phyloP scores from a whole-genome alignment of 2,888 invertebrate species.

The Nomada ruficornis region DNA sequence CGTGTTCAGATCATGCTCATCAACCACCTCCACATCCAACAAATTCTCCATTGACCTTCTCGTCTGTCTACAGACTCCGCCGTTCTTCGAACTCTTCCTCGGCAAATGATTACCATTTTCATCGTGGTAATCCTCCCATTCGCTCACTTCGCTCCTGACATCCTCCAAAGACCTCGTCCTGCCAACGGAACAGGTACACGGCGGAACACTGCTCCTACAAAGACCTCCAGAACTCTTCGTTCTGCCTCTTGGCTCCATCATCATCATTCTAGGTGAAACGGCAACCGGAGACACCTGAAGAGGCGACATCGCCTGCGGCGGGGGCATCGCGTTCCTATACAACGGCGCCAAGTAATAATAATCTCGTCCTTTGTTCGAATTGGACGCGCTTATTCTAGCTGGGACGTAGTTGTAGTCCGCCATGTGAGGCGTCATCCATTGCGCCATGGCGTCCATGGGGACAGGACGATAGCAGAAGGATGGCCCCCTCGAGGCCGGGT shows the following conservation, averaged over 20 bases:
- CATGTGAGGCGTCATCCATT: conserved; percentile 85
- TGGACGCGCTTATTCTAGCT: conserved; percentile 83
- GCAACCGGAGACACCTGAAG: conserved; percentile 73
- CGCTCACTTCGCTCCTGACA: conserved; percentile 88
- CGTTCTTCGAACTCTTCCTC: conserved; percentile 83
- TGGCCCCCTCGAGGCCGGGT: conserved; percentile 77
- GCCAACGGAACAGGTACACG: conserved; percentile 86
- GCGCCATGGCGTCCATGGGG: conserved; percentile 85
- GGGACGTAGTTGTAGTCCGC: conserved; percentile 85
- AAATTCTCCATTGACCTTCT: conserved; percentile 91
- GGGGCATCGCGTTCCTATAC: conserved; percentile 88
- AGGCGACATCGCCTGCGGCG: conserved; percentile 70
- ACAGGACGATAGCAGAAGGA: conserved; percentile 84
- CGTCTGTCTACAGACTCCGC: conserved; percentile 85
- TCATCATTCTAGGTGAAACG: conserved; percentile 78
- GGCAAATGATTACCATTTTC: conserved; percentile 88
- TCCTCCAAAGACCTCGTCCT: conserved; percentile 91
- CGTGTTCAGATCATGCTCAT: conserved; percentile 64
- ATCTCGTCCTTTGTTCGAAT: conserved; percentile 83
- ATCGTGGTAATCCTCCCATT: conserved; percentile 87
- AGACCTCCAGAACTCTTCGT: conserved; percentile 73
- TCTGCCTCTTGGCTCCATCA: conserved; percentile 77
- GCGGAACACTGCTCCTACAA: conserved; percentile 77
- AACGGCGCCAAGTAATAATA: conserved; percentile 89
- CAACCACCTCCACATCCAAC: conserved; percentile 81